These are phyloP conservation scores for Adelognathus sp. DNA, from an alignment of 2,888 invertebrate genomes.

Conservation along the genomic window DNA sequence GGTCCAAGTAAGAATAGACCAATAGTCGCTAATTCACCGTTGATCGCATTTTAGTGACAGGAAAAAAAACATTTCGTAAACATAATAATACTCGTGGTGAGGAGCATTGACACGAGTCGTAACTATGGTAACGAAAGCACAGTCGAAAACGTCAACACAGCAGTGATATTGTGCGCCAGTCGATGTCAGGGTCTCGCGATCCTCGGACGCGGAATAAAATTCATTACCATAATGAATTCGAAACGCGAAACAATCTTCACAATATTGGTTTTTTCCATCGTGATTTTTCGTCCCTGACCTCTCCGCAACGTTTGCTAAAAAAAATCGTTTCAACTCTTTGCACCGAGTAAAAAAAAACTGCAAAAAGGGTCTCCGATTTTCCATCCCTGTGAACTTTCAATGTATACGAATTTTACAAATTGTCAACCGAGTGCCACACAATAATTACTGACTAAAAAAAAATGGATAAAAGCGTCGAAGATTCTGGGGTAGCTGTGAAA, in stretches of 20 bases:
- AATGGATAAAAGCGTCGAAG: conserved; percentile 58
- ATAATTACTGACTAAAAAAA: conserved; percentile 24
- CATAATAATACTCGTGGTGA: background rate
- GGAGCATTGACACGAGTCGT: conserved; percentile 53
- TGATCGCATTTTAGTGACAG: background rate
- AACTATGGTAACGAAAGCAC: conserved; percentile 32
- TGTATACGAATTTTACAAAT: background rate
- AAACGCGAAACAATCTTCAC: conserved; percentile 23
- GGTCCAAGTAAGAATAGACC: too few relatives aligned
- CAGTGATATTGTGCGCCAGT: conserved; percentile 23
- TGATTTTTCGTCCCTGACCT: background rate
- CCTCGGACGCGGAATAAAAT: conserved; percentile 22
- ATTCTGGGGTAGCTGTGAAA: conserved; percentile 41
- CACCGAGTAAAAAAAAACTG: background rate
- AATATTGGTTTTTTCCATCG: conserved; percentile 17
- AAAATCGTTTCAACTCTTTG: background rate
- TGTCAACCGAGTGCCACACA: background rate
- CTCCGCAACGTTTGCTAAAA: background rate
- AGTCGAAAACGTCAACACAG: conserved; percentile 46
- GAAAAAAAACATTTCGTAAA: background rate
- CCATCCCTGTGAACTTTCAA: background rate
- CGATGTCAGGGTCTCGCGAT: conserved; percentile 44
- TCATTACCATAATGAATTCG: conserved; percentile 38
- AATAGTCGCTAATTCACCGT: too few relatives aligned
- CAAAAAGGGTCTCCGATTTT: background rate